Base-by-base conservation (phyloP, 1,140 invertebrate species). In the Triops longicaudatus region DNA sequence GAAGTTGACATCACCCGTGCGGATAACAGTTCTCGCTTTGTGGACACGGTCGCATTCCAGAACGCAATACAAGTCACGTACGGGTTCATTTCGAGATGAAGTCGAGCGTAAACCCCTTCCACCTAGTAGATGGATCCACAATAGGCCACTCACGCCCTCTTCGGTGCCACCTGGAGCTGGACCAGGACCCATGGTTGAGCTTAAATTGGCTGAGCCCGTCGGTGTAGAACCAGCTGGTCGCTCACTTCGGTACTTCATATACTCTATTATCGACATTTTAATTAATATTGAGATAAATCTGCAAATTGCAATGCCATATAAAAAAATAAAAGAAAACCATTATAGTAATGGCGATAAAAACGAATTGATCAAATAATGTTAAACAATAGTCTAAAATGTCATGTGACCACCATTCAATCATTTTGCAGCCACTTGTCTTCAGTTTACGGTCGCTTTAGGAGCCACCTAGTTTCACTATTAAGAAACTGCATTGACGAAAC, bases 21-120 rank as follows among this genome's bases (percentile, higher is more conserved):
- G 89, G n/a, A 98, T 96, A 77, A 98, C 96, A 4, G 98, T 99
- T 31, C 97, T 85, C 3, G 97, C 97, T 87, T 98, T 98, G 85
- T 99, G 97, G 10, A 98, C 91, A 79, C 96, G 90, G 85, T 99
- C 97, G 81, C 96, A 95, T 83, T 98, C 96, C 42, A 99, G 87
- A 1, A 99, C 97, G 83, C 96, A 98, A 83, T 99, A 99, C 27
- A 99, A 86, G 85, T 98, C 96, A 78, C 94, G 86, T 75, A 93
- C 88, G 87, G 63, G 88, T 88, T 31, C 87, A 82, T 83, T 81
- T 81, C 73, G 80, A 17, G 81, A 82, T 75, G 84, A 82, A 0
- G 92, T 90, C 14, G 93, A 90, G 80, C 94, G 89, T 26, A 97
- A 87, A 26, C 94, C 94, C 77, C 95, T 89, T 3, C 95, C 95